Evolutionary conservation across 2,888 invertebrate genomes (phyloP), one percentile per base, ranked within the genome.

Genomic region (Dromius quadrimaculatus): DNA sequence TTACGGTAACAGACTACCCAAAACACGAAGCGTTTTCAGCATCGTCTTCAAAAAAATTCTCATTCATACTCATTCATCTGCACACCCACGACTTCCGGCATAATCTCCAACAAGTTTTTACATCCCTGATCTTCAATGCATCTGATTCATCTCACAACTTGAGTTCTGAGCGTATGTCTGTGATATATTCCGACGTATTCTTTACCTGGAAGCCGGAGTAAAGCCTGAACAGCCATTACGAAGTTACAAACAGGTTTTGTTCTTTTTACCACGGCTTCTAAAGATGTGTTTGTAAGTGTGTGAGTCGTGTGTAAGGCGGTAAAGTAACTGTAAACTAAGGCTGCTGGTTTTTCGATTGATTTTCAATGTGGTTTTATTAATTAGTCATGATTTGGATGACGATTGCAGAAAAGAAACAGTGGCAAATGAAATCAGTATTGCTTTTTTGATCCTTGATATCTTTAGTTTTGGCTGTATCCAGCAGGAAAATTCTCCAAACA

Each of bases 121-220:
- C 19, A 43, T 17, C 43, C 43, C 43, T 43, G 28, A 3, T 8
- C 28, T 28, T 28, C 28, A 28, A 8, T 28, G 8, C 3, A 28
- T 28, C 28, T 28, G 3, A 28, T 28, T 5, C 17, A 15, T 43
- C 6, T 43, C 8, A n/a, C n/a, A n/a, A n/a, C n/a, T n/a, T n/a
- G n/a, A n/a, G n/a, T 9, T n/a, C 50, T 9, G 8, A 17, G 23
- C 50, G 50, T 50, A 22, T n/a, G 50, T 50, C 50, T 9, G 11
- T 20, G 28, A n/a, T 8, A 9, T n/a, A 22, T n/a, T 17, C 50
- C 13, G n/a, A 20, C 23, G 22, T 4, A 13, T 4, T 38, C 50
- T 11, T 19, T 50, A 50, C 50, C 50, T 50, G 50, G 50, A 50
- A 50, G 22, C 11, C n/a, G 13, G 38, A 38, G 13, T 28, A 41